Evolutionary conservation across 2,888 invertebrate genomes (phyloP), one percentile per base, ranked within the genome.

Genomic region (Iphiclides podalirius): DNA sequence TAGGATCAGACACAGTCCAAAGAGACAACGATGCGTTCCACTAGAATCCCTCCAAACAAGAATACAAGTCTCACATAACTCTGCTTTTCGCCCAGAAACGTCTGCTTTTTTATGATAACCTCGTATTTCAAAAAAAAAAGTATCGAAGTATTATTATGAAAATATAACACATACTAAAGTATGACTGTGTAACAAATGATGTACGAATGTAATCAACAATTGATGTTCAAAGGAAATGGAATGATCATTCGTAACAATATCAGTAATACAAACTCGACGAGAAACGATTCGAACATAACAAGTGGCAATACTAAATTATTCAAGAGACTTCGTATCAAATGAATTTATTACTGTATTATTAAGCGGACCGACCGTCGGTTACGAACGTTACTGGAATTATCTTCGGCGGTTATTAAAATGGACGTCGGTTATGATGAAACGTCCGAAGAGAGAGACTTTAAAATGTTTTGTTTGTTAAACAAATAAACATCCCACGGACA

Each of bases 281-380:
- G 26, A 26, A 4, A 7, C 9, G 26, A 26, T 26, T 26, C 26
- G 8, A 26, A 26, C 8, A 26, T 26, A 7, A 26, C 26, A 26
- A 26, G 26, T 26, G 26, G 26, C 26, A 26, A 8, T 28, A 31
- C 9, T 59, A 47, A 59, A 58, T 58, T 57, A 61, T 58, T 57
- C 55, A 61, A 57, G 44, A 52, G 20, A 44, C 37, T 48, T 38
- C 37, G 43, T 52, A 57, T 56, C 52, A 54, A 59, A 59, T 59
- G 46, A 60, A 59, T 61, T 58, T 59, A 58, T 59, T 52, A 52
- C 58, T 50, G 16, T 52, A 53, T 54, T 52, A 54, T 51, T 53
- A 36, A 42, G 45, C 40, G 28, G 34, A 41, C 4, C 14, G 36
- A 33, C 31, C 28, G 23, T 34, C 23, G n/a, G n/a, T 13, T 23